Percentiles rank a stretch among this genome's conserved stretches.
Conservation (phyloP, 2,113 vertebrate species). For the Protomyctophum bolini region DNA sequence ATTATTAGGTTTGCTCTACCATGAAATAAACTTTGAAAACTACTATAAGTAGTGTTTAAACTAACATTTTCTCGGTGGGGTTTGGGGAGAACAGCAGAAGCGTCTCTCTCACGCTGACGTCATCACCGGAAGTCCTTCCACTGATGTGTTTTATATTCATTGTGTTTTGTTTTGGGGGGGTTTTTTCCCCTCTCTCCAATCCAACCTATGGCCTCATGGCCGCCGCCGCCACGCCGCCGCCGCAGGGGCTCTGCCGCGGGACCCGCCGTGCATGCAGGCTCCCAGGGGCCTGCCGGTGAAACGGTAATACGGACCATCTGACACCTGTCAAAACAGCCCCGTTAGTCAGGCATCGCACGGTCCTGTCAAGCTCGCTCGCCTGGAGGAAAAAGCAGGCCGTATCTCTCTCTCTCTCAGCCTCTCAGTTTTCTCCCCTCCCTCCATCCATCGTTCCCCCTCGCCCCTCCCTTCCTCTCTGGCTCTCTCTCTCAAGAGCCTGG, state of each 20-base stretch:
- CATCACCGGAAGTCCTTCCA: too few relatives aligned
- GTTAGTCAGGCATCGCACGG: conserved; percentile 82
- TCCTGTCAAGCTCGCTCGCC: conserved; percentile 72
- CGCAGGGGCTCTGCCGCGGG: conserved; percentile 66
- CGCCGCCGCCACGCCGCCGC: conserved; percentile 31
- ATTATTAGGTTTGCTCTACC: too few relatives aligned
- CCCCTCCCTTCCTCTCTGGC: conserved; percentile 5
- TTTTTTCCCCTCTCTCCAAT: conserved; percentile 31
- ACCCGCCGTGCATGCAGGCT: conserved; percentile 75
- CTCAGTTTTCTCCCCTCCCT: conserved; percentile 59
- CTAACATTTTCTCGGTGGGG: too few relatives aligned
- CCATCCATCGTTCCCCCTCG: conserved; percentile 26
- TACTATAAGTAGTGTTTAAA: too few relatives aligned
- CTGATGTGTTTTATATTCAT: conserved; percentile 61
- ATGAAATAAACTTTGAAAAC: too few relatives aligned
- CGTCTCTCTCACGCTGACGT: too few relatives aligned
- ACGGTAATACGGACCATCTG: conserved; percentile 83
- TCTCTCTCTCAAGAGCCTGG: too few relatives aligned
- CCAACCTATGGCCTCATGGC: conserved; percentile 54
- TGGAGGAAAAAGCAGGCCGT: conserved; percentile 67
- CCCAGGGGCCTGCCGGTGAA: conserved; percentile 75
- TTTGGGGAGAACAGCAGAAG: too few relatives aligned
- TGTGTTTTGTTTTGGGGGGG: conserved; percentile 60
- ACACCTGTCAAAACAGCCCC: conserved; percentile 85
- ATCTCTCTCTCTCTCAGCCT: conserved; percentile 50